Base-by-base conservation (phyloP, 2,113 vertebrate species). In the Urocitellus parryii region DNA sequence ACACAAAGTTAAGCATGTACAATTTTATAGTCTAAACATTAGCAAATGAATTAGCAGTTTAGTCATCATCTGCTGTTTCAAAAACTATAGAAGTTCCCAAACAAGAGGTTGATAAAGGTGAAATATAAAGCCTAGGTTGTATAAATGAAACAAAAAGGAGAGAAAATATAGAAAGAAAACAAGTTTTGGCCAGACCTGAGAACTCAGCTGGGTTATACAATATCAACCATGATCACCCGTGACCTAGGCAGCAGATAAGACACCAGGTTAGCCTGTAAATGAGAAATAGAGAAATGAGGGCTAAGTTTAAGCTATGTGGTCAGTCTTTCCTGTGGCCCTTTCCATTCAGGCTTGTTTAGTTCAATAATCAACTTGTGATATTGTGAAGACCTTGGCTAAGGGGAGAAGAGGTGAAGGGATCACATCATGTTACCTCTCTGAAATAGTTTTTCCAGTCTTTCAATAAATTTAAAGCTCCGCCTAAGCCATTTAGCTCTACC, bases 401-500 rank as follows among this genome's bases (percentile, higher is more conserved):
- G n/a, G 2, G 10, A 9, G 42, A 37, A 58, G 53, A 37, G 82
- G 20, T 29, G 16, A 87, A 22, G 68, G 82, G 27, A 51, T 20
- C 18, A 82, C 11, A 11, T 73, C 17, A 25, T 10, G 18, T 72
- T 61, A 42, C 70, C 12, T 89, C 37, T 51, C 29, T 84, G 37
- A 51, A 95, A 65, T 74, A 29, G 34, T 58, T 87, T 97, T 42
- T 74, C 16, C 24, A n/a, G 1, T 79, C 34, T 94, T 95, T 45
- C 12, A 11, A 2, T 84, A 58, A 65, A 61, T 91, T 93, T 76
- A 84, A 45, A 61, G 0, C 90, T 48, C 76, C 32, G 34, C 58
- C 81, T 88, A 90, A 87, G 70, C 63, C 72, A 72, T 32, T 95
- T 89, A 79, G 86, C 58, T 68, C 37, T 77, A 22, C 85, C 24